Base-by-base conservation (phyloP, 2,797 vertebrate species). In the Molossus molossus region DNA sequence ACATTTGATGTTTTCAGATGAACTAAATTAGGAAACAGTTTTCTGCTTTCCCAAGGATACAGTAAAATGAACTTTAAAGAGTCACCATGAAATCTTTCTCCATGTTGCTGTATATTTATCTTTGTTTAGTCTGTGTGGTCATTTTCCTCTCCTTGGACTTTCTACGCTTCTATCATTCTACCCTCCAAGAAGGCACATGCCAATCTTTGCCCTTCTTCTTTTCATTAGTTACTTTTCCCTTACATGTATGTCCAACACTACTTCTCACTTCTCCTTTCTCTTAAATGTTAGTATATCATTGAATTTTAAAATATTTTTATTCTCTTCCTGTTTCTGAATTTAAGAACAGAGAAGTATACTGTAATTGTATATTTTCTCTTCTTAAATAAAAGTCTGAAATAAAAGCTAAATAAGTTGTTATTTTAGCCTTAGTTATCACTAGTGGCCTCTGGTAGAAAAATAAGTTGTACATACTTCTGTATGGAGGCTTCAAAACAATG, bases 1-100 rank as follows among this genome's bases (percentile, higher is more conserved):
- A 92, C 72, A 73, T 79, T 73, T 89, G 21, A 29, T 89, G 15
- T 79, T 94, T 62, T 70, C 72, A 94, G 70, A 79, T 85, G 18
- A 85, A 55, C 27, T 64, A 79, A 72, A 85, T 37, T 65, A 86
- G 33, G 65, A 37, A 72, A 91, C 45, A 90, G 57, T 45, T 50
- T 58, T 58, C 81, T 93, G 75, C 62, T 96, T 87, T 57, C 33
- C 33, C 53, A 82, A 69, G 23, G 21, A 67, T 53, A 69, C 62
- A 95, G 8, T 64, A 69, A 86, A 69, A 55, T 67, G 29, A 79
- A 85, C 33, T 65, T 90, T 73, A n/a, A 18, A 80, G 29, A 82
- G n/a, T 82, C 70, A 82, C n/a, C 50, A 53, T 10, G 15, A 76
- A 62, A 82, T 87, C 29, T 33, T 67, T 76, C 67, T 80, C 75